Percentiles rank a stretch among this genome's conserved stretches.
These are phyloP conservation scores for Capitella teleta DNA, from an alignment of 1,140 invertebrate species.

Conservation along the genomic window DNA sequence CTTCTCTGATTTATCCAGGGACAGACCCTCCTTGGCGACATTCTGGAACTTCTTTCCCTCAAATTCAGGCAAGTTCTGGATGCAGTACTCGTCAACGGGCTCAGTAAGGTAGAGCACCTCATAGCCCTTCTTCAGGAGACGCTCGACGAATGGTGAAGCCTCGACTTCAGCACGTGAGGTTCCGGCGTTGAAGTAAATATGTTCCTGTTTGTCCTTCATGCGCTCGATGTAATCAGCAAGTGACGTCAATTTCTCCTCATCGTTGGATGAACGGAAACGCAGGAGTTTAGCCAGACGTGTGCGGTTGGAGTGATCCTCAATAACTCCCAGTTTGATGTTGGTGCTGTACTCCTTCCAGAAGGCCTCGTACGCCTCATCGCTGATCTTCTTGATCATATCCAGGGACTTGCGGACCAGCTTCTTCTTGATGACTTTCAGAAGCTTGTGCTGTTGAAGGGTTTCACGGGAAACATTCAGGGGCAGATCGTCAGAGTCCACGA, in stretches of 20 bases:
- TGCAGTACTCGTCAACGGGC: conserved; percentile 96
- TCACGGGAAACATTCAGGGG: conserved; percentile 97
- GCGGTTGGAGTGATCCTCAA: conserved; percentile 94
- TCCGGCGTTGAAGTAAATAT: conserved; percentile 95
- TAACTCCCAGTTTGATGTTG: conserved; percentile 88
- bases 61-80: conserved; percentile 94
- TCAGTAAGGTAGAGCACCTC: conserved; percentile 88
- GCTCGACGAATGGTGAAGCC: conserved; percentile 90
- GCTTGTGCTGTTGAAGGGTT: conserved; percentile 90
- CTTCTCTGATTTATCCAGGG: conserved; percentile 63
- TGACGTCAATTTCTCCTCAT: conserved; percentile 56
- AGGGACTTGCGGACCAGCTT: conserved; percentile 93
- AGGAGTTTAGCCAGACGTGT: conserved; percentile 89
- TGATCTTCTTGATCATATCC: conserved; percentile 97
- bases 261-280: conserved; percentile 76
- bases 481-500: conserved; percentile 96
- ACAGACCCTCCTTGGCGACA: conserved; percentile 95
- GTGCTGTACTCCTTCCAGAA: conserved; percentile 99
- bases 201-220: conserved; percentile 95
- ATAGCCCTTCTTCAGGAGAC: conserved; percentile 83
- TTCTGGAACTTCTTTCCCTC: conserved; percentile 99
- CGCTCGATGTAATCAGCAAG: conserved; percentile 82
- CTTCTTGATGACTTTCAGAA: conserved; percentile 98
- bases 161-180: conserved; percentile 54
- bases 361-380: conserved; percentile 76